These are phyloP conservation scores for Scytalopus superciliaris DNA, from an alignment of 2,113 vertebrate species.

Conservation along the genomic window DNA sequence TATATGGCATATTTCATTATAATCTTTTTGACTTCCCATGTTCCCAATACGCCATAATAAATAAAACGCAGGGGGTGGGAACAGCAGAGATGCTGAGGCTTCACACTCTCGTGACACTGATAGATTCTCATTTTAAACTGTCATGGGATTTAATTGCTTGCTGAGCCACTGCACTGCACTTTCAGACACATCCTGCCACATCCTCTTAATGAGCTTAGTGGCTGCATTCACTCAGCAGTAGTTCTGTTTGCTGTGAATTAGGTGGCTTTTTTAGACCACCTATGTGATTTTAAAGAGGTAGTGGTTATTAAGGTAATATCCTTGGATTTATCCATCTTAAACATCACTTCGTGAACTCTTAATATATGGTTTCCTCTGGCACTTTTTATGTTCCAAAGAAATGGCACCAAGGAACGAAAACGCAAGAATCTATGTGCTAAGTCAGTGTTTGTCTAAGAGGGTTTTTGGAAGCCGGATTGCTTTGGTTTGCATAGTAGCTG, in stretches of 20 bases:
- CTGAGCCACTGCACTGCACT: slow-evolving; percentile 69
- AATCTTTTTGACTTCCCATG: slow-evolving; percentile 73
- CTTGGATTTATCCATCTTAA: slow-evolving; percentile 35
- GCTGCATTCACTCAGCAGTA: slow-evolving; percentile 71
- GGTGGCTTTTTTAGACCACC: slow-evolving; percentile 69
- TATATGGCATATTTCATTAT: slow-evolving; percentile 80
- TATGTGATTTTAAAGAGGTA: slow-evolving; percentile 63
- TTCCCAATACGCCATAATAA: slow-evolving; percentile 65
- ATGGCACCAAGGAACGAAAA: not conserved
- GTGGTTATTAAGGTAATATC: slow-evolving; percentile 54
- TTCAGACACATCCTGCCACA: slow-evolving; percentile 73
- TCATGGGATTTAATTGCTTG: slow-evolving; percentile 83
- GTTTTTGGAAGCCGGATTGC: slow-evolving; percentile 72
- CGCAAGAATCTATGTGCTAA: slow-evolving; percentile 51
- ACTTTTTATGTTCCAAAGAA: not conserved
- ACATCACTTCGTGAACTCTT: not conserved
- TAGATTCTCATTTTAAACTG: slow-evolving; percentile 81
- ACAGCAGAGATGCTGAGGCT: slow-evolving; percentile 67
- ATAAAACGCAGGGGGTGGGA: slow-evolving; percentile 63
- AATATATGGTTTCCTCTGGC: slow-evolving; percentile 1
- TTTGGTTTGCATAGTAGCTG: slow-evolving; percentile 79
- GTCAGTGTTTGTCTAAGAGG: slow-evolving; percentile 75
- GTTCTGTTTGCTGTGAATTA: slow-evolving; percentile 67
- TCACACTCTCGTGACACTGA: slow-evolving; percentile 71
- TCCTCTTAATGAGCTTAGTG: slow-evolving; percentile 81